Conservation (phyloP, 2,113 vertebrate genomes). For the Microtus richardsoni region DNA sequence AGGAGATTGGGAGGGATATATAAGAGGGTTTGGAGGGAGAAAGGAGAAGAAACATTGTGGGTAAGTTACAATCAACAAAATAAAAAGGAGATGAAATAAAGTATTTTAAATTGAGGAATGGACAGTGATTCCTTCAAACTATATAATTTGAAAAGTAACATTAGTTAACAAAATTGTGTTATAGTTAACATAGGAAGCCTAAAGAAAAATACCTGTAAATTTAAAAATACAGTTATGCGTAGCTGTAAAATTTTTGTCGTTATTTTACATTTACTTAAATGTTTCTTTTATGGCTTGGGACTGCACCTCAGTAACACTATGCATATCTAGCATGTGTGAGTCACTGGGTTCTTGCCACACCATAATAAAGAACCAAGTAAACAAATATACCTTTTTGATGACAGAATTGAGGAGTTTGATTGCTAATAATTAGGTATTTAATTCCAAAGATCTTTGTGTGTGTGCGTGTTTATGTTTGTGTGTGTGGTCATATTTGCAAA, state of each 20-base stretch:
- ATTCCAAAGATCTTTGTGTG: neutral
- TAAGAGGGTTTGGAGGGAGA: neutral
- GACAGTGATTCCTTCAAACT: neutral
- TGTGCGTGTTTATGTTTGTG: neutral
- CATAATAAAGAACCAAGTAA: neutral
- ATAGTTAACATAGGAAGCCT: neutral
- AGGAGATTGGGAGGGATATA: neutral
- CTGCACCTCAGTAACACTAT: neutral
- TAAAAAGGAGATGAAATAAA: neutral
- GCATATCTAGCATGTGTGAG: neutral
- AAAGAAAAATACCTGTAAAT: neutral
- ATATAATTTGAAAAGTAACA: neutral
- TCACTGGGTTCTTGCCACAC: neutral
- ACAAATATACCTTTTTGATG: neutral
- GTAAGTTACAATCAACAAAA: neutral
- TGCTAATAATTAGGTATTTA: neutral
- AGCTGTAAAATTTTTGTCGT: neutral
- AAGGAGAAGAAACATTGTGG: neutral
- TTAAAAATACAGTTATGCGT: neutral
- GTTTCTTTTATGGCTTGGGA: neutral
- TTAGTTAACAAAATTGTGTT: neutral
- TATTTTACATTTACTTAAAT: constrained; percentile 19
- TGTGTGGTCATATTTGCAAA: neutral
- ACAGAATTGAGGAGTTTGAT: neutral
- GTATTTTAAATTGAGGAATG: neutral